Base-by-base conservation (phyloP, 1,140 invertebrate species). In the Ephestia elutella region DNA sequence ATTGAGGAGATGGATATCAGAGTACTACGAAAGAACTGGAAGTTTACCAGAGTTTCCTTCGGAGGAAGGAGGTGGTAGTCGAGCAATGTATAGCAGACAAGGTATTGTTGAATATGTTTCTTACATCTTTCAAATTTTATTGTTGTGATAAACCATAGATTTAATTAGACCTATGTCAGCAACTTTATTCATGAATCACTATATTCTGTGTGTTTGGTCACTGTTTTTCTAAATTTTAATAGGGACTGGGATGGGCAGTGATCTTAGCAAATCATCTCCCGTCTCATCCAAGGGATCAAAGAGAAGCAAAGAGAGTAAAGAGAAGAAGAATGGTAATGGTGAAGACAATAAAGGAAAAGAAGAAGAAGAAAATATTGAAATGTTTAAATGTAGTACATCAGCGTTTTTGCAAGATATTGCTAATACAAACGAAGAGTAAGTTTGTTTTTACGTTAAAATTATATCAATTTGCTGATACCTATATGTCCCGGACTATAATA, bases 1-100 rank as follows among this genome's bases (percentile, higher is more conserved):
- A 89, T 92, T 98, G 28, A 89, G 96, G 65, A 92, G 92, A 62
- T 98, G 96, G 96, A 93, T 97, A 9, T 91, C 93, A 62, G 92
- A 93, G 48, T 95, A 93, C 70, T 94, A 93, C 73, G 90, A 93
- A 53, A 92, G 93, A 62, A 96, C 95, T 18, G 96, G 95, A 20
- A 96, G 96, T 86, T 94, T 98, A 79, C 96, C 97, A 0, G 96
- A 97, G 68, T 93, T 96, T 70, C 96, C 97, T 2, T 93, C 95
- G n/a, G 95, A 94, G 57, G 96, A 97, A 79, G 93, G 94, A 71
- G 96, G 96, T 17, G 96, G 96, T 0, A 97, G 96, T 1, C 90
- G 93, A 62, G 89, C 94, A 30, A 93, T 98, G 76, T 95, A 97
- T 67, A 95, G 93, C 68, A 87, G 93, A 71, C 93, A 93, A 87